These are phyloP conservation scores for Bubo blakistoni DNA, from an alignment of 2,113 vertebrate species.

Conservation along the genomic window DNA sequence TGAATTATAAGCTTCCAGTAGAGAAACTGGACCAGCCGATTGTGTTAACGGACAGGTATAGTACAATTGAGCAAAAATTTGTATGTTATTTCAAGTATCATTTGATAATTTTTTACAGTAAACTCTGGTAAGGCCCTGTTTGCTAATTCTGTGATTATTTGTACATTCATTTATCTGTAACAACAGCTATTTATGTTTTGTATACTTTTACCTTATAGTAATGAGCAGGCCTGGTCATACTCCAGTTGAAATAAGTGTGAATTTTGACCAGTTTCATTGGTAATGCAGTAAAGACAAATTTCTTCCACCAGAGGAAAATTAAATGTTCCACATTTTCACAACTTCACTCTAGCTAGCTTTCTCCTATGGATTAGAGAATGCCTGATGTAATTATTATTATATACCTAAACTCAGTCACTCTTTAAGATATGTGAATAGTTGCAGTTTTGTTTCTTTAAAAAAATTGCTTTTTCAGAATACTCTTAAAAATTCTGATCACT, in stretches of 20 bases:
- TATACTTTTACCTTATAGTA: not conserved
- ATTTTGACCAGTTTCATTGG: not conserved
- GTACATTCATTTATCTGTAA: not conserved
- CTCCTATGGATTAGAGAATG: not conserved
- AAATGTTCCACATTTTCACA: not conserved
- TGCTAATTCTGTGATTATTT: not conserved
- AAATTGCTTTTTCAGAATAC: not conserved
- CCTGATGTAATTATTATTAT: not conserved
- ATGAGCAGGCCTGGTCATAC: not conserved
- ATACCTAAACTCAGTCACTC: not conserved
- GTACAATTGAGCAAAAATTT: not conserved
- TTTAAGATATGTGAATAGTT: not conserved
- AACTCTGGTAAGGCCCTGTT: not conserved
- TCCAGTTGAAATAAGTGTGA: not conserved
- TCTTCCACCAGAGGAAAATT: not conserved
- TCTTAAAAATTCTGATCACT: not conserved
- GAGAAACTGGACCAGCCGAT: conserved; percentile 83
- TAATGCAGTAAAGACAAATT: not conserved
- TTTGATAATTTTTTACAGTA: not conserved
- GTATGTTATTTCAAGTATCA: not conserved
- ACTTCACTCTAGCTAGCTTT: not conserved
- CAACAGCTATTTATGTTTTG: not conserved
- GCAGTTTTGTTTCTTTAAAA: not conserved
- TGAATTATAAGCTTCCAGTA: conserved; percentile 86
- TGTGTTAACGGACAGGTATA: conserved; percentile 88